Conservation (phyloP, 2,797 vertebrate genomes). For the Gouania willdenowi region DNA sequence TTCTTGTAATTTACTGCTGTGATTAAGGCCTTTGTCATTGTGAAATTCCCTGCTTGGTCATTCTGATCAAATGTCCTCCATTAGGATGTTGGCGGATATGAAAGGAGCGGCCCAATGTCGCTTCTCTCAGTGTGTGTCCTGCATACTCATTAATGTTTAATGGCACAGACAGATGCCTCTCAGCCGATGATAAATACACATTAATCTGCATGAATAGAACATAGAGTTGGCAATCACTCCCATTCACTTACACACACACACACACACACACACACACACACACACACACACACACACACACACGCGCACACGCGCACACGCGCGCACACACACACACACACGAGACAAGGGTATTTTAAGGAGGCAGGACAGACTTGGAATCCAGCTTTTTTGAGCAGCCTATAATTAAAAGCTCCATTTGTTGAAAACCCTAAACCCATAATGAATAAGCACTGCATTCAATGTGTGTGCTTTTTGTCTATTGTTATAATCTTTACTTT, state of each 20-base stretch:
- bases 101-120: constrained; percentile 16
- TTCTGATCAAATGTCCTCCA: constrained; percentile 58
- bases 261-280: constrained; percentile 54
- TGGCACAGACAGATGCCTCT: constrained; percentile 71
- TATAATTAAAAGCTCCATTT: too few species aligned
- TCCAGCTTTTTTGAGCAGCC: too few species aligned
- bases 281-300: neutral
- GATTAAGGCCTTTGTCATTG: constrained; percentile 57
- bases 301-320: neutral
- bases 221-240: constrained; percentile 61
- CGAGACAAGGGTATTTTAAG: too few species aligned
- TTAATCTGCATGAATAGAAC: constrained; percentile 81
- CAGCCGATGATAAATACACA: constrained; percentile 74
- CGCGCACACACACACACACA: constrained; percentile 1
- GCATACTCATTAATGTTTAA: constrained; percentile 77
- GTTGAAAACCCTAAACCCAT: too few species aligned
- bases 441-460: too few species aligned
- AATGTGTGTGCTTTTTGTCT: too few species aligned
- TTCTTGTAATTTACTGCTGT: too few species aligned
- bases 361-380: too few species aligned
- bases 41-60: constrained; percentile 52
- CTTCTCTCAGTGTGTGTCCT: constrained; percentile 21
- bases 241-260: too few species aligned
- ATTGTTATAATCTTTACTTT: too few species aligned
- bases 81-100: constrained; percentile 62